Conservation (phyloP, 92 coral and sea anemone genomes). For the Anthopleura xanthogrammica region DNA sequence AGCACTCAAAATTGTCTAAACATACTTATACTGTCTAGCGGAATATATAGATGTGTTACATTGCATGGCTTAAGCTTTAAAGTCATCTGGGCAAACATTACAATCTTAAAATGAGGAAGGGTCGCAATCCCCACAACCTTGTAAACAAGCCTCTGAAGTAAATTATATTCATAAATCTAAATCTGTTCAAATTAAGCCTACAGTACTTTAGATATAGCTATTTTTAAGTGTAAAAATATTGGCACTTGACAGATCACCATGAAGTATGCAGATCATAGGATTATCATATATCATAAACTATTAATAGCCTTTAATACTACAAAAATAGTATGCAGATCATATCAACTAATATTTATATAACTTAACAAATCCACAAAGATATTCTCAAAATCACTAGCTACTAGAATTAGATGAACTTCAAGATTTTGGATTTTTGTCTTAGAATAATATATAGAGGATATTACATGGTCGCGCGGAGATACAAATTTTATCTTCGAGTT, state of each 20-base stretch:
- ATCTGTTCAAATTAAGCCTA: too few species aligned
- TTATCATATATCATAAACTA: not conserved
- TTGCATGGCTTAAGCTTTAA: not conserved
- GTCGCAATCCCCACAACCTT: not conserved
- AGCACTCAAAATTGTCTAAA: not conserved
- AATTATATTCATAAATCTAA: too few species aligned
- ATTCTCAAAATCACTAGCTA: not conserved
- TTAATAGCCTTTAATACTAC: not conserved
- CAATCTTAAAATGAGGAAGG: not conserved
- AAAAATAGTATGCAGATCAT: not conserved
- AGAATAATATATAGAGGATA: too few species aligned
- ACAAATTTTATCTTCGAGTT: too few species aligned
- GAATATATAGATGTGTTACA: not conserved
- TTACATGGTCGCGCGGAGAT: too few species aligned
- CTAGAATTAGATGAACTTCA: not conserved
- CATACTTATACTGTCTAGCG: not conserved
- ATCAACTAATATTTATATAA: not conserved
- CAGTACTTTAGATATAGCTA: not conserved
- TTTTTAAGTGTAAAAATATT: not conserved
- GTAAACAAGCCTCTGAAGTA: not conserved
- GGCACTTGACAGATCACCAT: not conserved
- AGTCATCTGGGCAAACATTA: not conserved
- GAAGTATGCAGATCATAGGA: not conserved
- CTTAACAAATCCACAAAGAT: not conserved
- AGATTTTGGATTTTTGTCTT: too few species aligned